Conservation (phyloP, 2,113 vertebrate species). For the Rhegmatorhina hoffmannsi region DNA sequence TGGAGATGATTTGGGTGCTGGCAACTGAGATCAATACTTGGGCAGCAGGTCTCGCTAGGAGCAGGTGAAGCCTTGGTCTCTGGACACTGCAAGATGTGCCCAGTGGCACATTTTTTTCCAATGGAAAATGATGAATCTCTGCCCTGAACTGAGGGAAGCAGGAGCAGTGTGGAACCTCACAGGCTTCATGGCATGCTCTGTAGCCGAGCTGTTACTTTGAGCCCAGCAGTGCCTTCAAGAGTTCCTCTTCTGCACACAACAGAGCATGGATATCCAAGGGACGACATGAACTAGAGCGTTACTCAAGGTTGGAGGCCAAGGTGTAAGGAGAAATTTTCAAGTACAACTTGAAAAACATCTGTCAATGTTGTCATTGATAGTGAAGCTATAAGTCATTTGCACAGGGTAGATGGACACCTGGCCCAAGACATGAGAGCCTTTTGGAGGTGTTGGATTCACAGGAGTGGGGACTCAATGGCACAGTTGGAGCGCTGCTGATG, state of each 20-base stretch:
- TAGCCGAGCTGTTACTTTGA: not conserved
- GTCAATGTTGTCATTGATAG: not conserved
- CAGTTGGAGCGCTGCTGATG: too few species aligned
- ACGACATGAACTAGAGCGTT: not conserved
- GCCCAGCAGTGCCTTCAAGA: not conserved
- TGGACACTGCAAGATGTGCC: not conserved
- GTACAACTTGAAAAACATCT: too few species aligned
- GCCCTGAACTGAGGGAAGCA: not conserved
- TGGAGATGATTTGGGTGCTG: not conserved
- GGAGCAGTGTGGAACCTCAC: not conserved
- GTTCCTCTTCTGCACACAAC: not conserved
- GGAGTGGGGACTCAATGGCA: not conserved
- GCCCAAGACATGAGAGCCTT: not conserved
- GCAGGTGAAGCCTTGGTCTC: not conserved
- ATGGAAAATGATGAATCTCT: not conserved
- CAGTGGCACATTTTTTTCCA: too few species aligned
- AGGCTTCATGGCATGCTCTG: not conserved
- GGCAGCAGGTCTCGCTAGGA: too few species aligned
- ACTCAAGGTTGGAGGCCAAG: not conserved
- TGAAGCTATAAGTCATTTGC: not conserved
- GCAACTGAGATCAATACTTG: not conserved
- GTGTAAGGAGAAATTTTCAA: too few species aligned
- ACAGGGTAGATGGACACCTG: not conserved
- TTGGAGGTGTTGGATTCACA: not conserved
- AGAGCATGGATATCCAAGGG: rapidly evolving